Base-by-base conservation (phyloP, 2,113 vertebrate species). In the Tetrax tetrax region DNA sequence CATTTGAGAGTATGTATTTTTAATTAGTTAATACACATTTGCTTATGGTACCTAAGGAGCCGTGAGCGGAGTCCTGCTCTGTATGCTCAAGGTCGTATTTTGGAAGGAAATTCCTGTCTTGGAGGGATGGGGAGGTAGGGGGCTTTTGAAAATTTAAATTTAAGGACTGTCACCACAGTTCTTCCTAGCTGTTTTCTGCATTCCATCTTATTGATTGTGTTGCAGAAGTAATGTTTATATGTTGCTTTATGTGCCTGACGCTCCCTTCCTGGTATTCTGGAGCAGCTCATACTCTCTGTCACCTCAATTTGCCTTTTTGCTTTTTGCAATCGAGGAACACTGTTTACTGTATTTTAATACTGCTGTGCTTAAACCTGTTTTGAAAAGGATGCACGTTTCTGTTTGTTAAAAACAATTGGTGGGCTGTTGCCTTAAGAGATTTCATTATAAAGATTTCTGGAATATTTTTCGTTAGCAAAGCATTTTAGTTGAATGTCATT, bases 331-430 rank as follows among this genome's bases (percentile, higher is more conserved):
- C 54, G 79, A 87, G 64, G n/a, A 88, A 81, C 57, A n/a, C 20
- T 91, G 33, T 86, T 94, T 86, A 74, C 45, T 89, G 13, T 82
- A 29, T 70, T 87, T 92, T 83, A 89, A 88, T 70, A 79, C 19
- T 70, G 43, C 4, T 77, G 76, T 77, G 54, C 38, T 69, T 79
- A 54, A 90, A 65, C 31, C 23, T 61, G 4, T 90, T 89, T 91
- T 53, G 69, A 60, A 83, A 59, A 76, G 16, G 27, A 72, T 57
- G 14, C 59, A 13, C 5, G 1, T 19, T 91, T 81, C 41, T 94
- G 37, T 70, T 86, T 91, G 83, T 77, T 78, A 78, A 89, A 64
- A 50, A 31, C 25, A 15, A 45, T 54, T 79, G 82, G 80, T 57
- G 79, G 57, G n/a, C 72, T 72, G 59, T 22, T 77, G 50, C 68